Percentiles rank a stretch among this genome's conserved stretches.
phyloP scores from a whole-genome alignment of 2,113 vertebrate species.

The Leucopsar rothschildi region DNA sequence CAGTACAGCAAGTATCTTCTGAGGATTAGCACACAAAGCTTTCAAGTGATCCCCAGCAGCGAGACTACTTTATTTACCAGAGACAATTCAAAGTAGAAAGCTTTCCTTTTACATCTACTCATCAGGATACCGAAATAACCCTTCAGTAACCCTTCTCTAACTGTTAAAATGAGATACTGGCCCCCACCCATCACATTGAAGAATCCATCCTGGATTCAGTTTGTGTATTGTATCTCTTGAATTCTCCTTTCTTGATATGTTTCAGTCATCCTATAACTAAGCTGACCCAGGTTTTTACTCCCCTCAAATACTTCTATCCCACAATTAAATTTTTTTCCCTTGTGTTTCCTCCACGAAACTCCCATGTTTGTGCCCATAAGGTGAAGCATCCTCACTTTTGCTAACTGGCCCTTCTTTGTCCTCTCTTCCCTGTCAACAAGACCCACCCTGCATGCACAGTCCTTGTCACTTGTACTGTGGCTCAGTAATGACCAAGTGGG shows the following conservation, averaged over 20 bases:
- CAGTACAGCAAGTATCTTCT: neutral
- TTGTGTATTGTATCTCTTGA: neutral
- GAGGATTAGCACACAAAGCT: neutral
- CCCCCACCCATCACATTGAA: neutral
- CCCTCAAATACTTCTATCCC: neutral
- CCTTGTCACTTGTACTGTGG: neutral
- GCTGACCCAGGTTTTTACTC: neutral
- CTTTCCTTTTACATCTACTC: neutral
- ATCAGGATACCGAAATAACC: neutral
- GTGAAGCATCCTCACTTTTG: neutral
- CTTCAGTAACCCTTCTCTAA: neutral
- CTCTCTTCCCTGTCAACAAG: neutral
- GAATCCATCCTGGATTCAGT: neutral
- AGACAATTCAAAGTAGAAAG: neutral
- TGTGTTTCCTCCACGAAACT: neutral
- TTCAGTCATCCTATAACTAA: neutral
- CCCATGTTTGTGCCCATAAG: neutral
- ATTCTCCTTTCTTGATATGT: neutral
- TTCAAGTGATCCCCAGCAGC: neutral
- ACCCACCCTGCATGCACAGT: accelerated
- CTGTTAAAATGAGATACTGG: neutral
- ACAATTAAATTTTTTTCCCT: neutral
- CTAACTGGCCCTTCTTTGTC: too few species aligned
- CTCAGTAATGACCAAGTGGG: neutral
- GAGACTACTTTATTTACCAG: neutral